Percentiles rank a stretch among this genome's conserved stretches.
Evolutionary conservation across 2,888 invertebrate genomes (phyloP).

Genomic region (Xestia c-nigrum): DNA sequence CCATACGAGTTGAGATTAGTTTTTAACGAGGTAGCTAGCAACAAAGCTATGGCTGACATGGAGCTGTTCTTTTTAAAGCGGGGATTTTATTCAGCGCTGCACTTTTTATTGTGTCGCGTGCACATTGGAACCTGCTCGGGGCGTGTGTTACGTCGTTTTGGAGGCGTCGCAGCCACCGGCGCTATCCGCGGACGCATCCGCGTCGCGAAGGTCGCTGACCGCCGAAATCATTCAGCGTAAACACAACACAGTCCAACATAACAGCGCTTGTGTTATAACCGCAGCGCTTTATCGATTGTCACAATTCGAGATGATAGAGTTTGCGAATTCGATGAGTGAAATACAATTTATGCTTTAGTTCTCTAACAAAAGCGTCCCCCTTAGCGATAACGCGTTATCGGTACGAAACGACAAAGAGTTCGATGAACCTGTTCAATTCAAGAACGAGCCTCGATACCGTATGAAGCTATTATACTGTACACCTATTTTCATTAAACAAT

Average conservation of each 20-base stretch:
- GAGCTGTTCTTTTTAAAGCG: conserved; percentile 65
- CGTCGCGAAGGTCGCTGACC: conserved; percentile 88
- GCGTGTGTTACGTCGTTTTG: conserved; percentile 75
- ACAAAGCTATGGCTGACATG: conserved; percentile 70
- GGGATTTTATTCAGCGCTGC: conserved; percentile 70
- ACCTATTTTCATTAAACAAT: conserved; percentile 50
- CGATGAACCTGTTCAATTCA: conserved; percentile 75
- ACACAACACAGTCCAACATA: conserved; percentile 72
- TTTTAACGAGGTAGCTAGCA: conserved; percentile 78
- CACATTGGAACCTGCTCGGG: conserved; percentile 75
- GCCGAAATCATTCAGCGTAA: conserved; percentile 84
- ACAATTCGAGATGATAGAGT: conserved; percentile 25
- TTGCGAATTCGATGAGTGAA: conserved; percentile 28
- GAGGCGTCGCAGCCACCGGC: conserved; percentile 53
- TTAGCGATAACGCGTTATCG: conserved; percentile 73
- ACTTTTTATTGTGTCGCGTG: conserved; percentile 75
- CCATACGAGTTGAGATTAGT: conserved; percentile 78
- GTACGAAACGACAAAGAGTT: conserved; percentile 69
- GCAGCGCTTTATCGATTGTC: conserved; percentile 36
- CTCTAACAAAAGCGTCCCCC: conserved; percentile 45
- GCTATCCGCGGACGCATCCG: conserved; percentile 76
- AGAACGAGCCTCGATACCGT: conserved; percentile 69
- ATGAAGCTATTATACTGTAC: conserved; percentile 39
- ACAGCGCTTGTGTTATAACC: conserved; percentile 29
- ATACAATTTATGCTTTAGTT: conserved; percentile 42